phyloP scores from a whole-genome alignment of 1,140 invertebrate species.

The Drosophila malerkotliana region DNA sequence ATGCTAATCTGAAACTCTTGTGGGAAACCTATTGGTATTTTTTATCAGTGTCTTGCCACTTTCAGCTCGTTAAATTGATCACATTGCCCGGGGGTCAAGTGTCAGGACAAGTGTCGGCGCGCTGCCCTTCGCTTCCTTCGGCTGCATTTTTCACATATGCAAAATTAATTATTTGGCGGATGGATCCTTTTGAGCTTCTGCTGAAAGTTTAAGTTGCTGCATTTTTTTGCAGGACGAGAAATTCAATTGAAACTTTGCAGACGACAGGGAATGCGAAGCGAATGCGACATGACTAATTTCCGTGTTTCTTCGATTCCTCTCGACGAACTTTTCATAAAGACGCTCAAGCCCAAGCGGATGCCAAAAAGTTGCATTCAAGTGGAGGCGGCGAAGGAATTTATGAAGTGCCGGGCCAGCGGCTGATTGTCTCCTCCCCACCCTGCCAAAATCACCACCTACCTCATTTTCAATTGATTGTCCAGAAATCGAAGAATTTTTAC shows the following conservation, averaged over 20 bases:
- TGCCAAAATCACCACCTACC: background rate
- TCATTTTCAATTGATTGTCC: slow-evolving; percentile 42
- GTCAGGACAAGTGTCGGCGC: slow-evolving; percentile 30
- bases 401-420: slow-evolving; percentile 57
- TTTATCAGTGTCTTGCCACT: background rate
- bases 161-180: slow-evolving; percentile 49
- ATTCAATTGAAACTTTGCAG: slow-evolving; percentile 68
- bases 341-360: slow-evolving; percentile 18
- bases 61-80: slow-evolving; percentile 31
- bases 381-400: slow-evolving; percentile 48
- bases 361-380: slow-evolving; percentile 54
- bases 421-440: slow-evolving; percentile 40
- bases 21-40: background rate
- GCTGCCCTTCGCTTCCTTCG: slow-evolving; percentile 19
- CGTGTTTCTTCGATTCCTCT: slow-evolving; percentile 23
- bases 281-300: slow-evolving; percentile 60
- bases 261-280: slow-evolving; percentile 51
- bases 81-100: slow-evolving; percentile 34
- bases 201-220: slow-evolving; percentile 27
- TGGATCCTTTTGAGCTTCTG: slow-evolving; percentile 9
- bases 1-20: background rate
- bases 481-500: slow-evolving; percentile 49
- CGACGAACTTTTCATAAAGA: slow-evolving; percentile 52
- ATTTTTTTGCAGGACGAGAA: slow-evolving; percentile 34
- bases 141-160: slow-evolving; percentile 42